Evolutionary conservation across 2,113 vertebrate genomes (phyloP).

Genomic region (Emberiza fucata): DNA sequence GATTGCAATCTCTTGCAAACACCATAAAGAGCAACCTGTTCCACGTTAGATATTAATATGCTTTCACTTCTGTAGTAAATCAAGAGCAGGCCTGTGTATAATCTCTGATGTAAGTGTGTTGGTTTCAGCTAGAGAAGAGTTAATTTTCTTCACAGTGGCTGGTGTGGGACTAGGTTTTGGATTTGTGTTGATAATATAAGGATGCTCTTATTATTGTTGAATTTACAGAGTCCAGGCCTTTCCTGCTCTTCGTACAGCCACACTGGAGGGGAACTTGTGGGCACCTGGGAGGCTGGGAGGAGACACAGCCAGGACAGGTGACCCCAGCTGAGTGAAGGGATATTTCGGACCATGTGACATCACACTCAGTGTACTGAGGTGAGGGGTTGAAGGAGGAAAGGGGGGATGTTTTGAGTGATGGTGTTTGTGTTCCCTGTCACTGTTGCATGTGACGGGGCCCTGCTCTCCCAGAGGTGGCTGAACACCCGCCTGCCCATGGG

Average conservation of each 20-base stretch:
- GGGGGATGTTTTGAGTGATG: rapidly evolving
- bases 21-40: neutral
- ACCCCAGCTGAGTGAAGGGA: neutral
- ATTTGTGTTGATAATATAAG: neutral
- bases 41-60: neutral
- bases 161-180: neutral
- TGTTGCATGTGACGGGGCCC: rapidly evolving
- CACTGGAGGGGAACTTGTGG: rapidly evolving
- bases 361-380: neutral
- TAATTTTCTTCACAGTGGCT: neutral
- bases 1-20: neutral
- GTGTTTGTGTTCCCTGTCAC: neutral
- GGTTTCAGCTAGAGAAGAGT: neutral
- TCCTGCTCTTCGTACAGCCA: neutral
- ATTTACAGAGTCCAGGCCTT: neutral
- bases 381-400: neutral
- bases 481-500: neutral
- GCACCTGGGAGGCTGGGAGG: neutral
- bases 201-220: neutral
- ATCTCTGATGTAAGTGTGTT: neutral
- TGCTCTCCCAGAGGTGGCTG: neutral
- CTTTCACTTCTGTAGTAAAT: neutral
- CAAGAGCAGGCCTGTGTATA: neutral
- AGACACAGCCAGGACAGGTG: neutral
- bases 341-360: neutral